A percentile compares a stretch with the other conserved stretches of the same genome.
phyloP scores from a whole-genome alignment of 2,797 vertebrate genomes.

The Mormyrops boulengeri region DNA sequence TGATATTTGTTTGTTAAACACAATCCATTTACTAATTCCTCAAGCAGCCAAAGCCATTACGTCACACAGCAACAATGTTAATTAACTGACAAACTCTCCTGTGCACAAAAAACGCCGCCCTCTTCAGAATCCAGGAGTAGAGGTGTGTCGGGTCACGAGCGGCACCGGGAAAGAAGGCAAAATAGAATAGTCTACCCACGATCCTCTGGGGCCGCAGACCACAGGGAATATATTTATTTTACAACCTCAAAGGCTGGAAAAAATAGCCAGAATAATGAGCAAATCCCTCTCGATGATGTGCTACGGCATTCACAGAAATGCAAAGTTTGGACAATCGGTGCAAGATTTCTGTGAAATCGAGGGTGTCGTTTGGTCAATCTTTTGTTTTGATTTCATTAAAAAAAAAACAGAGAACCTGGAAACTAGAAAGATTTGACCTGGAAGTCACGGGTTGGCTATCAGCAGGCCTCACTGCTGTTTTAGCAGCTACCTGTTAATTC shows the following conservation, averaged over 20 bases:
- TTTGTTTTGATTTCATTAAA: not conserved
- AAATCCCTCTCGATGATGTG: not conserved
- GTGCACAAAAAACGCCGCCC: not conserved
- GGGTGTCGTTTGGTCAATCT: not conserved
- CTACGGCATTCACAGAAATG: not conserved
- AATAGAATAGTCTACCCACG: not conserved
- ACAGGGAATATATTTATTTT: not conserved
- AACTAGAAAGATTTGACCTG: not conserved
- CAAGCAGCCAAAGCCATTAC: not conserved
- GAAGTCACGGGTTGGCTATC: not conserved
- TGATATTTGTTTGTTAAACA: constrained; percentile 4
- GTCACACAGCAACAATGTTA: not conserved
- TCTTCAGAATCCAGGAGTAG: not conserved
- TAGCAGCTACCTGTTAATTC: not conserved
- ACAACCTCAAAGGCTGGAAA: not conserved
- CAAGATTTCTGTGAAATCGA: not conserved
- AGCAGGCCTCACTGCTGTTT: not conserved
- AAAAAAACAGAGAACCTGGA: not conserved
- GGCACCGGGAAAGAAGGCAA: not conserved
- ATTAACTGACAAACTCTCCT: constrained; percentile 6
- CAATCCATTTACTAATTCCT: not conserved
- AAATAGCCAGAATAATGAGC: not conserved
- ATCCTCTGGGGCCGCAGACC: not conserved
- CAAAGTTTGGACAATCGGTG: not conserved
- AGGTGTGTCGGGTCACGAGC: not conserved